Evolutionary conservation across 2,797 vertebrate genomes (phyloP).

Genomic region (Malurus splendens): DNA sequence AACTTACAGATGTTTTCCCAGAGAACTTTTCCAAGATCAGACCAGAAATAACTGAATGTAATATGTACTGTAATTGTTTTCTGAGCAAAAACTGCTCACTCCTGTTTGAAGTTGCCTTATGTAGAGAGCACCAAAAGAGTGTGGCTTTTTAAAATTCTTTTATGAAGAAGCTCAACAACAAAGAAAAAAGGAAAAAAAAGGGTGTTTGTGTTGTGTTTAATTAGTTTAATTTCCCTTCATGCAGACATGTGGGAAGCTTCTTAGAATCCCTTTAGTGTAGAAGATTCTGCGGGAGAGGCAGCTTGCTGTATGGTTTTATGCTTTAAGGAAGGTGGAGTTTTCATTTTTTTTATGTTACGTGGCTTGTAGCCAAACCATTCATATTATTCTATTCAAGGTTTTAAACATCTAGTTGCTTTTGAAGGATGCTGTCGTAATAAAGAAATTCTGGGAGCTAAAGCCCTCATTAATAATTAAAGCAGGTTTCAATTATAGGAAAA

Average conservation of each 20-base stretch:
- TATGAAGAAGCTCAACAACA: background rate
- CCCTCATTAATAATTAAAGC: constrained; percentile 25
- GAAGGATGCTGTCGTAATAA: background rate
- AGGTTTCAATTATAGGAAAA: constrained; percentile 8
- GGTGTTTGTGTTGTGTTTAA: background rate
- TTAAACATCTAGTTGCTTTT: constrained; percentile 29
- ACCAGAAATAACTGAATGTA: background rate
- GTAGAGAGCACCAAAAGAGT: background rate
- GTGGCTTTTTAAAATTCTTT: background rate
- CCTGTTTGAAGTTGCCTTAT: background rate
- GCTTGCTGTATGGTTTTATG: background rate
- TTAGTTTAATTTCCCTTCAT: background rate
- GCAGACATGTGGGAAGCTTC: background rate
- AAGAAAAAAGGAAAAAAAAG: background rate
- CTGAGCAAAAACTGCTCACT: background rate
- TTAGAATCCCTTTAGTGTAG: background rate
- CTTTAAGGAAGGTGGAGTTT: background rate
- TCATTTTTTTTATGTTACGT: background rate
- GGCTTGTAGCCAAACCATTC: background rate
- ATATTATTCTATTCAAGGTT: constrained; percentile 13
- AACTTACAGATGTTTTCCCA: background rate
- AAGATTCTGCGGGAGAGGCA: background rate
- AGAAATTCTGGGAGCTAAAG: constrained; percentile 5
- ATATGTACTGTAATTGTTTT: background rate
- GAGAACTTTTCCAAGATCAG: background rate